A percentile compares a stretch with the other conserved stretches of the same genome.
phyloP scores from a whole-genome alignment of 2,888 invertebrate genomes.

The Eupsilia transversa region DNA sequence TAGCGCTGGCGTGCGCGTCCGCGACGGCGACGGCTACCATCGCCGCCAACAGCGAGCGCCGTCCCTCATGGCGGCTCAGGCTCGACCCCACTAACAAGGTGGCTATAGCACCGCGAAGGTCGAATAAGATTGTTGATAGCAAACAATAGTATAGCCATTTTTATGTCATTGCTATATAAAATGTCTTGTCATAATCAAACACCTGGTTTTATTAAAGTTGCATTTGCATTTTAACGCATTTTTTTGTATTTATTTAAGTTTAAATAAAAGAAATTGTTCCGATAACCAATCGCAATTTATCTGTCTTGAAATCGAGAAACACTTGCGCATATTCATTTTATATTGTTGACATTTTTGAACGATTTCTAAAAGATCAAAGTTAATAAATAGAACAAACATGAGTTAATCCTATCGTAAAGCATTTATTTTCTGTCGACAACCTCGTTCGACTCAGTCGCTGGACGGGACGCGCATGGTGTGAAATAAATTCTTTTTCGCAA shows the following conservation, averaged over 20 bases:
- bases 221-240: not conserved
- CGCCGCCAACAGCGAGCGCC: constrained; percentile 92
- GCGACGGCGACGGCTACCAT: constrained; percentile 89
- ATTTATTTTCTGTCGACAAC: constrained; percentile 69
- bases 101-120: constrained; percentile 69
- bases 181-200: not conserved
- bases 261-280: not conserved
- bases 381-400: not conserved
- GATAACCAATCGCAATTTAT: not conserved
- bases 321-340: not conserved
- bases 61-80: constrained; percentile 97
- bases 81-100: constrained; percentile 98
- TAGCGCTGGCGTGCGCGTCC: constrained; percentile 83
- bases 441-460: constrained; percentile 63
- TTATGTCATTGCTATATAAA: not conserved
- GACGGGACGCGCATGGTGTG: constrained; percentile 71
- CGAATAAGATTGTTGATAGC: constrained; percentile 64
- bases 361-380: not conserved
- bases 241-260: not conserved
- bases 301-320: not conserved
- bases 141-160: not conserved
- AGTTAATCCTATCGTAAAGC: not conserved
- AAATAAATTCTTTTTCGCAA: constrained; percentile 53
- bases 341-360: not conserved
- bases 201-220: constrained; percentile 15